Percentiles rank a stretch among this genome's conserved stretches.
phyloP scores from a whole-genome alignment of 2,888 invertebrate species.

The Drosophila borealis region DNA sequence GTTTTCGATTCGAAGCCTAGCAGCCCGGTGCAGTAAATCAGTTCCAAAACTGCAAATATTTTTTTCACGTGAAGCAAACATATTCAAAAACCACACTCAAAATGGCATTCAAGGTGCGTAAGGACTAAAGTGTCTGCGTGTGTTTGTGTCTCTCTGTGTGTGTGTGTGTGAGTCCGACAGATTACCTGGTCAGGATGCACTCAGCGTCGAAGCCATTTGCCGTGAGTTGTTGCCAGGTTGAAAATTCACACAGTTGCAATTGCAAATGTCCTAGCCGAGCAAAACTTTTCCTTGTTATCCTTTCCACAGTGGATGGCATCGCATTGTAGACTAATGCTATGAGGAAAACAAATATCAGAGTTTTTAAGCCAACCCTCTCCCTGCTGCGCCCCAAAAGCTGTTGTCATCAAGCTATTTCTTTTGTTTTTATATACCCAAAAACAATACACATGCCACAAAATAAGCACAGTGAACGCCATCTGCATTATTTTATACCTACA shows the following conservation, averaged over 20 bases:
- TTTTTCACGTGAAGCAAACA: constrained; percentile 44
- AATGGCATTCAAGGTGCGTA: constrained; percentile 81
- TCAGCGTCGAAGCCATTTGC: background rate
- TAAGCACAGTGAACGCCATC: too few species aligned
- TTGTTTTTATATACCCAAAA: too few species aligned
- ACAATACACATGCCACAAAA: too few species aligned
- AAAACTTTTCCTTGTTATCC: background rate
- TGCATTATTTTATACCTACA: too few species aligned
- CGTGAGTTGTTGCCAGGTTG: background rate
- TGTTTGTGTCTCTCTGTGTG: constrained; percentile 11
- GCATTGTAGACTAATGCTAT: background rate
- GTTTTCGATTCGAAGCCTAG: constrained; percentile 65
- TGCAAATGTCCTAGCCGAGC: constrained; percentile 1
- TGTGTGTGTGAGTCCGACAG: background rate
- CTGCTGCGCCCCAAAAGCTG: too few species aligned
- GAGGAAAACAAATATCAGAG: too few species aligned
- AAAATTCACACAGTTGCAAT: background rate
- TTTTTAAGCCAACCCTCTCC: too few species aligned
- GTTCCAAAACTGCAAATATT: constrained; percentile 42
- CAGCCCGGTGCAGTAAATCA: constrained; percentile 34
- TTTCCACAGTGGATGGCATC: constrained; percentile 3
- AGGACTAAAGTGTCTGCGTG: constrained; percentile 20
- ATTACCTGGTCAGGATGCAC: constrained; percentile 3
- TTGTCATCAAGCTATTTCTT: too few species aligned
- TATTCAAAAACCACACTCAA: constrained; percentile 20